These are phyloP conservation scores for Smittia aterrima DNA, from an alignment of 2,888 invertebrate genomes.

Conservation along the genomic window DNA sequence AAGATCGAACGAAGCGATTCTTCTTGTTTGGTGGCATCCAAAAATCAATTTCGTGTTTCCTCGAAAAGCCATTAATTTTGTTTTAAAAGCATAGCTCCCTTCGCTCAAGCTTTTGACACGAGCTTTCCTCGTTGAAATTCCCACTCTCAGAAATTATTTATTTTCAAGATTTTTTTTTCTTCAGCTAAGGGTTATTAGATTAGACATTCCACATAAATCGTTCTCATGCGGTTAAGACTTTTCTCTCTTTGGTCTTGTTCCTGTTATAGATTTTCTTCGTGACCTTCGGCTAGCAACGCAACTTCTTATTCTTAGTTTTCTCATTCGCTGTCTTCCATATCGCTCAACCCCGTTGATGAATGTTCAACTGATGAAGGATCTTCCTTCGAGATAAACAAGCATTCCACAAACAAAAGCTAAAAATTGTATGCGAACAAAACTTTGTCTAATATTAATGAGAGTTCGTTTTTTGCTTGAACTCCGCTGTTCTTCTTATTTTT, in stretches of 20 bases:
- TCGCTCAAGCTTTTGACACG: conserved; percentile 9
- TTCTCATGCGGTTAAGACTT: background rate
- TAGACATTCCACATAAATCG: conserved; percentile 17
- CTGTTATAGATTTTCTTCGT: conserved; percentile 2
- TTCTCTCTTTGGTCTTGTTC: background rate
- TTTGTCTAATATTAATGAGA: conserved; percentile 30
- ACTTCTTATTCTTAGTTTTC: background rate
- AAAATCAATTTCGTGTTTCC: conserved; percentile 4
- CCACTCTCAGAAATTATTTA: background rate
- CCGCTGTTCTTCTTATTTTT: background rate
- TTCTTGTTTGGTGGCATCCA: background rate
- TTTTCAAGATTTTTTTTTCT: background rate
- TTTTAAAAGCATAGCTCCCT: background rate
- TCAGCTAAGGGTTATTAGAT: conserved; percentile 1
- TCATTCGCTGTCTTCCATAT: background rate
- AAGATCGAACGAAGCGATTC: background rate
- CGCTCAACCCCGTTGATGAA: background rate
- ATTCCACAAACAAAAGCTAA: background rate
- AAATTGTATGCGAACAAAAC: conserved; percentile 8
- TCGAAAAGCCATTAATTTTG: conserved; percentile 14
- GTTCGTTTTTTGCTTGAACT: background rate
- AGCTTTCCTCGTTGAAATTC: background rate
- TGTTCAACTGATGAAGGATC: background rate
- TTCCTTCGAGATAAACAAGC: conserved; percentile 5
- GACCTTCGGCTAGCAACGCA: background rate